A percentile compares a stretch with the other conserved stretches of the same genome.
phyloP scores from a whole-genome alignment of 1,140 invertebrate species.

The Geopemphigus sp. region DNA sequence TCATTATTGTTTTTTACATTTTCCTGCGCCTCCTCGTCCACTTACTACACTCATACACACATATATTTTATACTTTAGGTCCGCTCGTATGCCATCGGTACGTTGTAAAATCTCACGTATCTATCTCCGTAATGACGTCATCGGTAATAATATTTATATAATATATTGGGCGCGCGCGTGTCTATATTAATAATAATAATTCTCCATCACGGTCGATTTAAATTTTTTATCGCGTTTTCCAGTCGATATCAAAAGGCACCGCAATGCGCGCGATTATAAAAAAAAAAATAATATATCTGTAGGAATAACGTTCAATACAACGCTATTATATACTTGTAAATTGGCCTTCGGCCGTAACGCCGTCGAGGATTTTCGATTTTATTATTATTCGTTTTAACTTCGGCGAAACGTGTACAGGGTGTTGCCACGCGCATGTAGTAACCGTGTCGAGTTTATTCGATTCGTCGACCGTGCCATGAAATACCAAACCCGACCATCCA shows the following conservation, averaged over 20 bases:
- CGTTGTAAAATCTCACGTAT: neutral
- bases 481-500: too few relatives aligned
- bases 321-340: neutral
- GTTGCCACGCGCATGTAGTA: neutral
- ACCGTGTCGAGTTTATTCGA: too few relatives aligned
- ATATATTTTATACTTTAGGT: too few relatives aligned
- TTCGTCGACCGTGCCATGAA: too few relatives aligned
- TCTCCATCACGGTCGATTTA: slow-evolving; percentile 28
- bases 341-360: slow-evolving; percentile 25
- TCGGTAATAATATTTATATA: neutral
- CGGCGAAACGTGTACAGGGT: neutral
- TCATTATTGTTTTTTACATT: neutral
- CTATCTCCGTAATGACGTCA: slow-evolving; percentile 16
- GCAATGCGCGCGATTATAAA: too few relatives aligned
- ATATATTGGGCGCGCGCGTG: too few relatives aligned
- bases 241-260: slow-evolving; percentile 42
- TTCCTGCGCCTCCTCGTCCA: neutral
- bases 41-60: too few relatives aligned
- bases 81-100: too few relatives aligned
- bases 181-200: slow-evolving; percentile 27
- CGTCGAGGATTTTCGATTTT: slow-evolving; percentile 1
- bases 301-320: slow-evolving; percentile 7
- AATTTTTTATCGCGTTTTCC: slow-evolving; percentile 39
- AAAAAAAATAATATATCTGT: slow-evolving; percentile 13
- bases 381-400: neutral